Evolutionary conservation across 2,113 vertebrate species (phyloP).

Genomic region (Xenopus laevis): DNA sequence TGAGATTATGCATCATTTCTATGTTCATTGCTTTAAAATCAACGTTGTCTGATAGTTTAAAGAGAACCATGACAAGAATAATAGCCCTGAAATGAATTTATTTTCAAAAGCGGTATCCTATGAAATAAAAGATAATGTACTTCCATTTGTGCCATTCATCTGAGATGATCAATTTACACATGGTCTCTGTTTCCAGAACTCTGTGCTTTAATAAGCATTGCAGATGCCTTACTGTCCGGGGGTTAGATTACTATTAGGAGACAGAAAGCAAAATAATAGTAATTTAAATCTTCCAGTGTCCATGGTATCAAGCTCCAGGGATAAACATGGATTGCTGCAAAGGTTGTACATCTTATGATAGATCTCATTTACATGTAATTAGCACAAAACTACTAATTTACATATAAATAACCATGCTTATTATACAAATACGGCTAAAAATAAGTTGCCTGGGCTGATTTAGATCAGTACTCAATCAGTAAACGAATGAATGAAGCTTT

Average conservation of each 20-base stretch:
- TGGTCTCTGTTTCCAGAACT: constrained; percentile 1
- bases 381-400: constrained; percentile 32
- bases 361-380: constrained; percentile 39
- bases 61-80: background rate
- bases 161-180: constrained; percentile 24
- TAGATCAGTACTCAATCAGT: constrained; percentile 6
- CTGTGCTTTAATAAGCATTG: constrained; percentile 14
- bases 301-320: constrained; percentile 29
- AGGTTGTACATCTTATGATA: constrained; percentile 11
- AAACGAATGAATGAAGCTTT: background rate
- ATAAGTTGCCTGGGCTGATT: constrained; percentile 3
- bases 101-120: background rate
- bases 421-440: constrained; percentile 28
- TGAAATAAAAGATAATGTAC: constrained; percentile 15
- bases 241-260: constrained; percentile 22
- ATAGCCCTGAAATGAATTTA: constrained; percentile 8
- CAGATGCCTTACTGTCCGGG: background rate
- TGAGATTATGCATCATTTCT: background rate
- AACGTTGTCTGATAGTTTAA: background rate
- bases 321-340: constrained; percentile 7
- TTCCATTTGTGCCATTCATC: constrained; percentile 17
- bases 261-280: constrained; percentile 26
- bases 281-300: constrained; percentile 28
- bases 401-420: constrained; percentile 31
- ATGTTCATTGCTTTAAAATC: background rate